Conservation (phyloP, 1,140 invertebrate genomes). For the Pseudachorutes palmiensis region DNA sequence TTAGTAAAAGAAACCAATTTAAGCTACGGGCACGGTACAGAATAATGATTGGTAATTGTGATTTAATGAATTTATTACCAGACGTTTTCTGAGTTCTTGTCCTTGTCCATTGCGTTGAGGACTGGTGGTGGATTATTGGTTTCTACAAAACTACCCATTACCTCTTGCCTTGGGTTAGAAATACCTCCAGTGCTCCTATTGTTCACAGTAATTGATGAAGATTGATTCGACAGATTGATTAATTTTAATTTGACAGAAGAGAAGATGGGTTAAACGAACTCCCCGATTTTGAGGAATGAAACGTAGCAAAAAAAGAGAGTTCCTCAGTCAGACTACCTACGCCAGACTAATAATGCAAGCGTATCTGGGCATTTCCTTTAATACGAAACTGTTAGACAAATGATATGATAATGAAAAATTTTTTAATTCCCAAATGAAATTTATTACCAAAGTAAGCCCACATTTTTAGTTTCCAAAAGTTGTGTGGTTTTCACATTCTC, state of each 20-base stretch:
- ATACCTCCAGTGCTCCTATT: background rate
- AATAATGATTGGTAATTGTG: background rate
- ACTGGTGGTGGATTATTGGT: background rate
- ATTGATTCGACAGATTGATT: background rate
- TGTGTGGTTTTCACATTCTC: no score
- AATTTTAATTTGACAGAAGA: background rate
- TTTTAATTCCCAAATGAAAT: no score
- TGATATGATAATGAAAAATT: no score
- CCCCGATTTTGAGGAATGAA: no score
- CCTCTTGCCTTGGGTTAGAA: background rate
- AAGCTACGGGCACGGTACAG: background rate
- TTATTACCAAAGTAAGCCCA: no score
- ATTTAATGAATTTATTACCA: conserved; percentile 28
- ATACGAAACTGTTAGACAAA: no score
- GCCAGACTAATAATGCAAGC: no score
- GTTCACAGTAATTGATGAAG: background rate
- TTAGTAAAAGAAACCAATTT: conserved; percentile 29
- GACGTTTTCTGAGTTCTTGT: conserved; percentile 32
- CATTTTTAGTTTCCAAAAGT: no score
- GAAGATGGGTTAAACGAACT: no score
- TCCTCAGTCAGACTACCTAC: no score
- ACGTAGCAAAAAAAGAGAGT: no score
- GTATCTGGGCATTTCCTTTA: no score
- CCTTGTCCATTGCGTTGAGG: conserved; percentile 2
- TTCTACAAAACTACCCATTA: conserved; percentile 26